Base-by-base conservation (phyloP, 2,113 vertebrate genomes). In the Muscicapa adusta region DNA sequence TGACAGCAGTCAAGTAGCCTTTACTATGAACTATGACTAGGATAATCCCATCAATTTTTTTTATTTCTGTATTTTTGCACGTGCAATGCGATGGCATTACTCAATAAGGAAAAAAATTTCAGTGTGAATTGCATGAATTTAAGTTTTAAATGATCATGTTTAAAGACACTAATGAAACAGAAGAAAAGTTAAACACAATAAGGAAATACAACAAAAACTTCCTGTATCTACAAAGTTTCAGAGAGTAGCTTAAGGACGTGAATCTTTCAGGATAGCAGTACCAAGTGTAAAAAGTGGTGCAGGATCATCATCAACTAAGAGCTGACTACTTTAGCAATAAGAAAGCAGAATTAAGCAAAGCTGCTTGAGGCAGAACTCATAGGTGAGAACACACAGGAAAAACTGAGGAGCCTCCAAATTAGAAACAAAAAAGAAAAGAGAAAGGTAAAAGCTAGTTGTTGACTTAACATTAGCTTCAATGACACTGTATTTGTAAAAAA, bases 401-500 rank as follows among this genome's bases (percentile, higher is more conserved):
- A 73, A 48, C 0, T 31, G 6, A 84, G 18, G 2, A 56, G 11
- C 4, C 17, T 50, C 25, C 67, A 89, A 50, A 88, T 16, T 2
- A 23, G 10, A 19, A 7, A 26, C 60, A n/a, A 62, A 42, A 33
- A 48, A 24, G 1, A 8, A 29, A n/a, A 23, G 6, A 76, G 9
- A 87, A 73, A 70, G 17, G 19, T 78, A 62, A 85, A 74, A 90
- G 25, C 18, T 58, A 62, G 23, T 26, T 61, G 48, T 42, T 2
- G 2, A 61, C 7, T 90, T 45, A 91, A 86, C 20, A 47, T 26
- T 67, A 88, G 31, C n/a, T 79, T 75, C 62, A 93, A 26, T 15
- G 20, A 92, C 34, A 91, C 47, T 16, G 12, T 80, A 88, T 78
- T 94, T 91, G n/a, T 91, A 93, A 94, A 90, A 88, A 95, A 92